Evolutionary conservation across 1,140 invertebrate genomes (phyloP).

Genomic region (Heliconius melpomene): DNA sequence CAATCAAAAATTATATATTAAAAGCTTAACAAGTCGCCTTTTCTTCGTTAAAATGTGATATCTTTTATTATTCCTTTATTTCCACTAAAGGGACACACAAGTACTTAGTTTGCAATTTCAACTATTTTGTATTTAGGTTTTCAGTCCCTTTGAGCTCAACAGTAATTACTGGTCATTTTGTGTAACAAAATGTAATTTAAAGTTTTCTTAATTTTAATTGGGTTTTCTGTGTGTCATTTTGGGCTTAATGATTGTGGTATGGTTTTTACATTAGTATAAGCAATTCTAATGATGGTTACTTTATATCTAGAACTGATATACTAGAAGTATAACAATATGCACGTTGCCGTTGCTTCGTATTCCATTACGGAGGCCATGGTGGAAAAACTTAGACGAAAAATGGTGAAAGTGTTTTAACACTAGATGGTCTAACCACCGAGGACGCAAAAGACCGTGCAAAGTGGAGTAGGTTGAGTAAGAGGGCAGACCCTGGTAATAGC

Average conservation of each 20-base stretch:
- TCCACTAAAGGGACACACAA: conserved; percentile 23
- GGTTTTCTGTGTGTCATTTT: conserved; percentile 21
- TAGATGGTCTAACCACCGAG: too few species aligned
- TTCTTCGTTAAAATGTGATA: conserved; percentile 24
- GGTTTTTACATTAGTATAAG: background rate
- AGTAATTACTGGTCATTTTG: conserved; percentile 34
- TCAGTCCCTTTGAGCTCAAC: conserved; percentile 28
- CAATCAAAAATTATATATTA: too few species aligned
- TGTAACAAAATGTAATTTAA: conserved; percentile 37
- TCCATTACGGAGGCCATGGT: too few species aligned
- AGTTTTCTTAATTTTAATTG: conserved; percentile 34
- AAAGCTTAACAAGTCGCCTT: background rate
- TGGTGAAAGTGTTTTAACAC: too few species aligned
- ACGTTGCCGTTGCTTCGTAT: too few species aligned
- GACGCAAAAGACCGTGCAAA: too few species aligned
- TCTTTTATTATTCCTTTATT: conserved; percentile 31
- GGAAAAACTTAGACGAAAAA: too few species aligned
- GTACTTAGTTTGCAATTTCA: conserved; percentile 21
- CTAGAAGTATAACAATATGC: too few species aligned
- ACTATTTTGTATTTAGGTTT: conserved; percentile 33
- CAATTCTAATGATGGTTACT: background rate
- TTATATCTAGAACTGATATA: background rate
- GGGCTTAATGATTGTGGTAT: background rate
- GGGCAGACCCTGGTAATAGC: too few species aligned
- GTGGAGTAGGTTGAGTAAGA: too few species aligned